Percentiles rank a stretch among this genome's conserved stretches.
Conservation (phyloP, 2,797 vertebrate species). For the Aldrovandia affinis region DNA sequence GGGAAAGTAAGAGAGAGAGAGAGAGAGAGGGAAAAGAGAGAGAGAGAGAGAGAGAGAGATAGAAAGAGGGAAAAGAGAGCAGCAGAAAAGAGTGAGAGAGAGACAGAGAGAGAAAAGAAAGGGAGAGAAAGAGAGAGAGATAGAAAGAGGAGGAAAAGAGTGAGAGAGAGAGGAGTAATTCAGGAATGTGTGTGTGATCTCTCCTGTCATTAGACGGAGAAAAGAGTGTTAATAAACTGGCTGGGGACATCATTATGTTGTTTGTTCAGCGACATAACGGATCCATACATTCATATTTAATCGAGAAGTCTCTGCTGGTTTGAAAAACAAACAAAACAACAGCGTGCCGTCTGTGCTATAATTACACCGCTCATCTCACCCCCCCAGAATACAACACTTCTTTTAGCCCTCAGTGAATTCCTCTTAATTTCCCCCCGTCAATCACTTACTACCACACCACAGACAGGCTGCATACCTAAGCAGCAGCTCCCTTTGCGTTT, state of each 20-base stretch:
- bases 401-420: not conserved
- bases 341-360: constrained; percentile 52
- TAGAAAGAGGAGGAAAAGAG: constrained; percentile 26
- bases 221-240: constrained; percentile 77
- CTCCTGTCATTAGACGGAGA: constrained; percentile 67
- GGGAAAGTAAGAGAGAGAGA: constrained; percentile 1
- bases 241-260: constrained; percentile 79
- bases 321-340: constrained; percentile 69
- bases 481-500: constrained; percentile 1
- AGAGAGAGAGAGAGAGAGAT: constrained; percentile 51
- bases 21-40: constrained; percentile 23
- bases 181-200: constrained; percentile 58
- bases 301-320: constrained; percentile 70
- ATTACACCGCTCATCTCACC: constrained; percentile 73
- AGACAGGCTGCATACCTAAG: constrained; percentile 36
- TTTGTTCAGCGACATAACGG: constrained; percentile 75
- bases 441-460: constrained; percentile 64
- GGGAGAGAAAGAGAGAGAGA: constrained; percentile 27
- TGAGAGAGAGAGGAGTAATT: constrained; percentile 54
- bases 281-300: constrained; percentile 76
- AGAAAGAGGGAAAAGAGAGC: not conserved
- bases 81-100: constrained; percentile 29
- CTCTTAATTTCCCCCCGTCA: constrained; percentile 57
- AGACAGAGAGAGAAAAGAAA: constrained; percentile 52
- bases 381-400: constrained; percentile 55